Percentiles rank a stretch among this genome's conserved stretches.
These are phyloP conservation scores for Lepidurus apus DNA, from an alignment of 1,140 invertebrate species.

Conservation along the genomic window DNA sequence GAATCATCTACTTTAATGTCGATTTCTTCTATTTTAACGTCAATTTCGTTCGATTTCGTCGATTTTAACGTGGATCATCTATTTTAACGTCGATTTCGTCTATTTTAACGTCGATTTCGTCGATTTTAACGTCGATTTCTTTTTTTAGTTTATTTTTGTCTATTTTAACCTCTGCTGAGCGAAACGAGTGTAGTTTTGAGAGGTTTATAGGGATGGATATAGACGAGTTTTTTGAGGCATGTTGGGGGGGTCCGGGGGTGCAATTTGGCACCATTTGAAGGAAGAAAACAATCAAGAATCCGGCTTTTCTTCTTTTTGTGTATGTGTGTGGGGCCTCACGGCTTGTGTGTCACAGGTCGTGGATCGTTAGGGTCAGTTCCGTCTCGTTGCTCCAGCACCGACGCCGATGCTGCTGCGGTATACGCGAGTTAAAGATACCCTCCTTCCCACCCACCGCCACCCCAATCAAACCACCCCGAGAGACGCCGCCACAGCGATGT, in stretches of 20 bases:
- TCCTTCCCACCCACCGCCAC: not conserved
- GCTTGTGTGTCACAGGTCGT: conserved; percentile 17
- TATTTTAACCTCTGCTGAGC: too few relatives aligned
- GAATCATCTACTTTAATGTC: too few relatives aligned
- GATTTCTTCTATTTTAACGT: too few relatives aligned
- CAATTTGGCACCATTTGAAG: not conserved
- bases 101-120: too few relatives aligned
- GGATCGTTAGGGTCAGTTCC: conserved; percentile 20
- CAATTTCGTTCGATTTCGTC: too few relatives aligned
- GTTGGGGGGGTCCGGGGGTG: not conserved
- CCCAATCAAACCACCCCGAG: not conserved
- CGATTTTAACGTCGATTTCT: too few relatives aligned
- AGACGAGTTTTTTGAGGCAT: not conserved
- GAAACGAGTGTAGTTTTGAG: too few relatives aligned
- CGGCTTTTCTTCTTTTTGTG: not conserved
- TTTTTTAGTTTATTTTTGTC: too few relatives aligned
- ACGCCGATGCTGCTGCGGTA: not conserved
- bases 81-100: too few relatives aligned
- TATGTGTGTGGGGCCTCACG: not conserved
- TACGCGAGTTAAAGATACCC: not conserved
- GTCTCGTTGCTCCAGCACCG: conserved; percentile 20
- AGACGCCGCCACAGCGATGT: conserved; percentile 8
- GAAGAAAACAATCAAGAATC: not conserved
- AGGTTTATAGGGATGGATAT: too few relatives aligned
- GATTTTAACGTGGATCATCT: too few relatives aligned